Percentiles rank a stretch among this genome's conserved stretches.
Evolutionary conservation across 2,888 invertebrate genomes (phyloP).

Genomic region (Drosophila neonasuta): DNA sequence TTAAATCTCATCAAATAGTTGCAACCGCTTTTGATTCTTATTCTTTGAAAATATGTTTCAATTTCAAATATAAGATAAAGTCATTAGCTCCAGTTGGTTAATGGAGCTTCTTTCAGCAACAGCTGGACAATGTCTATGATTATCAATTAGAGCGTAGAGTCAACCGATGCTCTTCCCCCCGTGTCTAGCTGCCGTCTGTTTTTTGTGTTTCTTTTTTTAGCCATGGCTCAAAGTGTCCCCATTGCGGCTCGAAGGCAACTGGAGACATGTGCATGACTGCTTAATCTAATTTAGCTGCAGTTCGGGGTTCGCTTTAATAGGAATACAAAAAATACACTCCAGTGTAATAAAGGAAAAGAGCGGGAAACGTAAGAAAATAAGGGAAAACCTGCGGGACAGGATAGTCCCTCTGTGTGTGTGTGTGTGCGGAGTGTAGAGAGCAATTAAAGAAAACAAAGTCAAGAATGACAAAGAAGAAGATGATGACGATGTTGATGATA

Average conservation of each 20-base stretch:
- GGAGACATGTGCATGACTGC: slow-evolving; percentile 74
- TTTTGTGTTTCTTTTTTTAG: slow-evolving; percentile 15
- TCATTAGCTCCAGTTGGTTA: neutral
- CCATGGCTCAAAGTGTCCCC: slow-evolving; percentile 40
- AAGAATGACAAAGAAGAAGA: slow-evolving; percentile 21
- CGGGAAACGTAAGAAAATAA: slow-evolving; percentile 44
- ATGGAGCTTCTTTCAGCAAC: slow-evolving; percentile 7
- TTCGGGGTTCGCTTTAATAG: slow-evolving; percentile 53
- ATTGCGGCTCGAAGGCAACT: slow-evolving; percentile 24
- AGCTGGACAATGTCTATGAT: slow-evolving; percentile 17
- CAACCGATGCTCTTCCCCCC: neutral
- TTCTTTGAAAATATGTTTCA: neutral
- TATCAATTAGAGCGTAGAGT: slow-evolving; percentile 14
- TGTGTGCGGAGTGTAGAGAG: slow-evolving; percentile 34
- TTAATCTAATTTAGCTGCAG: slow-evolving; percentile 71
- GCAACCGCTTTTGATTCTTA: too few species aligned
- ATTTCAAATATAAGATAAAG: neutral
- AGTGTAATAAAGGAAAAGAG: slow-evolving; percentile 37
- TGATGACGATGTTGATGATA: slow-evolving; percentile 25
- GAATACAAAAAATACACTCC: slow-evolving; percentile 35
- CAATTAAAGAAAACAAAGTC: slow-evolving; percentile 64
- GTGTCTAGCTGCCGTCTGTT: slow-evolving; percentile 20
- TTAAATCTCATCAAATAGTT: too few species aligned
- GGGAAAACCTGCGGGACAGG: slow-evolving; percentile 71
- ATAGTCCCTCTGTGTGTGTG: slow-evolving; percentile 24